Evolutionary conservation across 2,113 vertebrate species (phyloP).

Genomic region (Oxyura jamaicensis): DNA sequence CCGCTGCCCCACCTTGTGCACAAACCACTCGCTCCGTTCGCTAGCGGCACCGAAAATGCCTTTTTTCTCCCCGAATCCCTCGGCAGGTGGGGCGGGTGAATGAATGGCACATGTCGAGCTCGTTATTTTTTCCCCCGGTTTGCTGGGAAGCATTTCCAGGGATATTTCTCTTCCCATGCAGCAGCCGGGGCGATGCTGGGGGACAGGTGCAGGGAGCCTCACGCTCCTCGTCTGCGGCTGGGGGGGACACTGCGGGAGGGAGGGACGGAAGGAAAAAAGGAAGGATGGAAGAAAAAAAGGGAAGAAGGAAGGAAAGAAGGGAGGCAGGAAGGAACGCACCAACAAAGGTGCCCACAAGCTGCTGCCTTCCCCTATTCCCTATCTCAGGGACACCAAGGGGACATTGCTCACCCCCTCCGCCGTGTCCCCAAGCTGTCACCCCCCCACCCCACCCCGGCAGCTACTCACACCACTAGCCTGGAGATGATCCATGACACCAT

Average conservation of each 20-base stretch:
- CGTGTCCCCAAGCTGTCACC: too few species aligned
- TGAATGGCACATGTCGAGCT: neutral
- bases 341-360: too few species aligned
- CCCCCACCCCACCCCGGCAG: neutral
- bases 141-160: neutral
- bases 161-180: neutral
- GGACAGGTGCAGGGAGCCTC: neutral
- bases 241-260: too few species aligned
- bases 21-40: neutral
- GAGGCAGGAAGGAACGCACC: too few species aligned
- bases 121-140: neutral
- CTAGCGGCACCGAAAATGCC: neutral
- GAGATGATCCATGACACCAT: slow-evolving; percentile 99
- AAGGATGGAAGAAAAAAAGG: too few species aligned
- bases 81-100: neutral
- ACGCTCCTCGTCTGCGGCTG: neutral
- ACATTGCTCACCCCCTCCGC: too few species aligned
- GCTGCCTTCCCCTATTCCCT: too few species aligned
- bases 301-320: too few species aligned
- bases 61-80: neutral
- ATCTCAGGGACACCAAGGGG: too few species aligned
- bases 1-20: slow-evolving; percentile 22
- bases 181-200: neutral
- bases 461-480: slow-evolving; percentile 97
- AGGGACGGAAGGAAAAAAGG: too few species aligned